These are phyloP conservation scores for Heliangelus exortis DNA, from an alignment of 2,797 vertebrate genomes.

Conservation along the genomic window DNA sequence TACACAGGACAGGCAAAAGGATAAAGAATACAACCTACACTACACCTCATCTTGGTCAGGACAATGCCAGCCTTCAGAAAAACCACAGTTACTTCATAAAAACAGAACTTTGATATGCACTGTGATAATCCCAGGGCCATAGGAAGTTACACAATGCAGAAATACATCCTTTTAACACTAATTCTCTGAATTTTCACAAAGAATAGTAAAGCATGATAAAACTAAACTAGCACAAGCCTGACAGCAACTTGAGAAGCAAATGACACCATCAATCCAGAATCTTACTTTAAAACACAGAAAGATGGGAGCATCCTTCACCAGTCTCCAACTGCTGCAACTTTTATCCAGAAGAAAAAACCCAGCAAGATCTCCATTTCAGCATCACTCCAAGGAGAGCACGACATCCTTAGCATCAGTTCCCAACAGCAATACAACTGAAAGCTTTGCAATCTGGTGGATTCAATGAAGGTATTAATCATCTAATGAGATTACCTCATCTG, in stretches of 20 bases:
- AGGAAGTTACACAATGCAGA: neutral
- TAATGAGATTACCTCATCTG: constrained; percentile 78
- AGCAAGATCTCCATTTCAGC: neutral
- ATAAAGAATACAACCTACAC: neutral
- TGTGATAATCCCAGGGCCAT: neutral
- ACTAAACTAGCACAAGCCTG: neutral
- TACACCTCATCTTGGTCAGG: neutral
- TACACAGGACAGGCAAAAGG: neutral
- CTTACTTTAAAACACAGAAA: constrained; percentile 27
- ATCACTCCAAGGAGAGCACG: constrained; percentile 21
- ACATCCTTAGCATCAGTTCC: constrained; percentile 33
- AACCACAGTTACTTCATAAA: neutral
- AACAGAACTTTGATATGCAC: neutral
- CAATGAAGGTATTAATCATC: constrained; percentile 69
- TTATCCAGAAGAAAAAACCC: constrained; percentile 11
- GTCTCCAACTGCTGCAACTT: neutral
- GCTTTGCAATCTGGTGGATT: constrained; percentile 50
- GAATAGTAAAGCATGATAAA: neutral
- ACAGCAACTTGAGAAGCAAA: neutral
- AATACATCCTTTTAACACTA: neutral
- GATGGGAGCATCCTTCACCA: neutral
- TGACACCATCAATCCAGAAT: neutral
- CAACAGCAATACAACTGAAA: constrained; percentile 51
- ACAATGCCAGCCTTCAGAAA: neutral
- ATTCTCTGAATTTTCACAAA: neutral